Evolutionary conservation across 1,140 invertebrate genomes (phyloP), one percentile per base, ranked within the genome.

Genomic region (Drosophila melanogaster): DNA sequence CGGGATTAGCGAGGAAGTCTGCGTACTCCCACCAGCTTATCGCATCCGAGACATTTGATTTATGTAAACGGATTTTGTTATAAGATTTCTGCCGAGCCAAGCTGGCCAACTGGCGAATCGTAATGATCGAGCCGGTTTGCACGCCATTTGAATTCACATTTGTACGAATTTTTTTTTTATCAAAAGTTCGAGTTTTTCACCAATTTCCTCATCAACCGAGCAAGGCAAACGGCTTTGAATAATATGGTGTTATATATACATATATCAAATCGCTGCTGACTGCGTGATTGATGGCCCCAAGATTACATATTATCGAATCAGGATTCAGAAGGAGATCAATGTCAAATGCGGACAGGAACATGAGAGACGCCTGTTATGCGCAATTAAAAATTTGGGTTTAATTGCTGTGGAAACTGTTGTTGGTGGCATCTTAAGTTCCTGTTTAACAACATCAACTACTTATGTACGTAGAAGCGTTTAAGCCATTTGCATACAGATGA

Each of bases 11-110:
- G 26, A 70, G 67, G 67, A 70, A 70, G 67, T 70, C 67, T 56
- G 26, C 41, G 35, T 69, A 67, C 64, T 67, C 64, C 64, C 64
- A 67, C 64, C 37, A 61, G 55, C 33, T 37, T 6, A 14, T 60
- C 64, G 64, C 64, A 67, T 67, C 46, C 67, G 50, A 40, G 67
- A 70, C 67, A 70, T 70, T 70, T 70, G 64, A 70, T 70, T 70
- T 70, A 70, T 70, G 50, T 17, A 19, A 22, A 26, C 50, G 40
- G 64, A 54, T 44, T 67, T 67, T 35, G 22, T 65, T 65, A 65
- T 64, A 65, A 38, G 43, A 65, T 65, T 44, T 43, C 12, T 38
- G 37, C 60, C 17, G n/a, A n/a, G n/a, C n/a, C n/a, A n/a, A n/a
- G n/a, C n/a, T n/a, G 24, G 33, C 43, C 33, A 69, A n/a, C 64